A percentile compares a stretch with the other conserved stretches of the same genome.
Conservation (phyloP, 1,140 invertebrate genomes). For the Hypothenemus hampei region DNA sequence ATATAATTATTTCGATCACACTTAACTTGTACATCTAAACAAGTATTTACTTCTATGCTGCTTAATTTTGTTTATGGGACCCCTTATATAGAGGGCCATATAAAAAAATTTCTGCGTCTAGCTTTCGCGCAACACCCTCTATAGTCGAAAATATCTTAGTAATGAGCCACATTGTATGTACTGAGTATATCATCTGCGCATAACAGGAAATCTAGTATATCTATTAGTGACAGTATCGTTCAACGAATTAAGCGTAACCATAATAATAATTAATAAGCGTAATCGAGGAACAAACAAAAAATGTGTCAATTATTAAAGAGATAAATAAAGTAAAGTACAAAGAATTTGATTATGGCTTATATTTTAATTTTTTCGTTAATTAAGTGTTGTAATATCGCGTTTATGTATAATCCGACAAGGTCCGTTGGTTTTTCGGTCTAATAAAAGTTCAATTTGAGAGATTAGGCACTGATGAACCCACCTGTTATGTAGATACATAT, state of each 20-base stretch:
- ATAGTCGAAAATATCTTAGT: no score
- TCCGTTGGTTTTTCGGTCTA: constrained; percentile 27
- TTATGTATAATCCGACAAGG: constrained; percentile 30
- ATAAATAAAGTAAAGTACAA: constrained; percentile 20
- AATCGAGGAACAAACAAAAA: constrained; percentile 26
- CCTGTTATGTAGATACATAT: constrained; percentile 33
- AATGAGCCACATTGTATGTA: no score
- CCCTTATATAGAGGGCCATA: no score
- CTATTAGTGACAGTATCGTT: no score
- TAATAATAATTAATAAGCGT: constrained; percentile 12
- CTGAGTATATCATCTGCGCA: no score
- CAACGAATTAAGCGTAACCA: constrained; percentile 5
- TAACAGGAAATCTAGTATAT: no score
- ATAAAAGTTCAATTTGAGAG: constrained; percentile 29
- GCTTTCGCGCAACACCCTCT: no score
- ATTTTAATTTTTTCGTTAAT: constrained; percentile 32
- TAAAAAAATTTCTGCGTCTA: no score
- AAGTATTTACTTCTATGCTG: no score
- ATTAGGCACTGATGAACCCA: constrained; percentile 34
- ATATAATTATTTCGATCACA: no score
- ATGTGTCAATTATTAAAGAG: constrained; percentile 25
- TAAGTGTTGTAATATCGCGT: constrained; percentile 30
- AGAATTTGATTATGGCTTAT: constrained; percentile 28
- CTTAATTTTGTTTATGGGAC: no score
- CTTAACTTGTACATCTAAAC: no score